These are phyloP conservation scores for Cyphomyrmex costatus DNA, from an alignment of 1,140 invertebrate species.

Conservation along the genomic window DNA sequence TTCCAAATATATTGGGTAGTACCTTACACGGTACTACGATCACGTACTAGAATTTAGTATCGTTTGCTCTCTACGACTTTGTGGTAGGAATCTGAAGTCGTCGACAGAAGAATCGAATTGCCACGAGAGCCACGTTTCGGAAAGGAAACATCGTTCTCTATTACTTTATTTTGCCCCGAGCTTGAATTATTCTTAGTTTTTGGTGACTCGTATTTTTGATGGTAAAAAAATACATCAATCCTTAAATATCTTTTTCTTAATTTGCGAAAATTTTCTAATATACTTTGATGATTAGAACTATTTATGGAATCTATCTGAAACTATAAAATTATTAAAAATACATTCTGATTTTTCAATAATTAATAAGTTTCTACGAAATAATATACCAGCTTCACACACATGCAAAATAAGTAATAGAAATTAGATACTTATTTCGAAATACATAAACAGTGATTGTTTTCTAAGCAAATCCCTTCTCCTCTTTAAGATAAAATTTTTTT, in stretches of 20 bases:
- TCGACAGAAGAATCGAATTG: slow-evolving; percentile 50
- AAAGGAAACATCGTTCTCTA: slow-evolving; percentile 48
- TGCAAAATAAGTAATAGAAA: no score
- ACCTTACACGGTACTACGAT: slow-evolving; percentile 31
- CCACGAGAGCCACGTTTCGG: slow-evolving; percentile 43
- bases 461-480: no score
- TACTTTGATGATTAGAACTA: no score
- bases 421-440: no score
- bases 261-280: no score
- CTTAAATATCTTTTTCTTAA: slow-evolving; percentile 10
- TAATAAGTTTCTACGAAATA: no score
- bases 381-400: no score
- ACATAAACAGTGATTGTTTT: no score
- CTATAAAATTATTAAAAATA: no score
- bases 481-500: no score
- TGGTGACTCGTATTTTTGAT: background rate
- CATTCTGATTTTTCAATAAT: no score
- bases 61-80: slow-evolving; percentile 64
- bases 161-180: slow-evolving; percentile 36
- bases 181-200: slow-evolving; percentile 36
- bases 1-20: slow-evolving; percentile 42
- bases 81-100: slow-evolving; percentile 44
- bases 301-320: no score
- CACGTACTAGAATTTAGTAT: slow-evolving; percentile 72
- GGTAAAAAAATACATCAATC: slow-evolving; percentile 26